phyloP scores from a whole-genome alignment of 1,140 invertebrate genomes.

The Varroa destructor region DNA sequence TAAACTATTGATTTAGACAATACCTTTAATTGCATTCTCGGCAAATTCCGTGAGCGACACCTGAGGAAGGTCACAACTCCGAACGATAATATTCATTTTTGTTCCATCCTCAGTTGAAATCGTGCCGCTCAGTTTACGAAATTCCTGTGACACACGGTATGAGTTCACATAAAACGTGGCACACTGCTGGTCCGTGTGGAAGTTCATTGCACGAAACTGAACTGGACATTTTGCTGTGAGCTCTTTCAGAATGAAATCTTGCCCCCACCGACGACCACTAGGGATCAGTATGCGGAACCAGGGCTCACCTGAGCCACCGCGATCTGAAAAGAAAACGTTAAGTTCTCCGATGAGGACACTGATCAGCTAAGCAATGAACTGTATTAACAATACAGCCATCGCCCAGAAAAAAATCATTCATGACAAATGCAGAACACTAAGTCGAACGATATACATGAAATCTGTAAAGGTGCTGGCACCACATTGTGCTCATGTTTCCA shows the following conservation, averaged over 20 bases:
- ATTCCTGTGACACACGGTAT: neutral
- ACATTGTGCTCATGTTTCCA: too few relatives aligned
- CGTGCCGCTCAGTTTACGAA: neutral
- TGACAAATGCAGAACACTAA: too few relatives aligned
- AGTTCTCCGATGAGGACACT: too few relatives aligned
- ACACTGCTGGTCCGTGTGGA: neutral
- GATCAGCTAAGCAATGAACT: too few relatives aligned
- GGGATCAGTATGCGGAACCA: neutral
- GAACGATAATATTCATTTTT: conserved; percentile 1
- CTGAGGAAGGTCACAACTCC: conserved; percentile 2
- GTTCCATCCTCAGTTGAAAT: conserved; percentile 10
- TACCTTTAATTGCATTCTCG: conserved; percentile 18
- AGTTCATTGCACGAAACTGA: neutral
- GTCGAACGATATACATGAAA: too few relatives aligned
- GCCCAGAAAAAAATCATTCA: too few relatives aligned
- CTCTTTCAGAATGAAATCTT: conserved; percentile 13
- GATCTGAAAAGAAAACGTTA: too few relatives aligned
- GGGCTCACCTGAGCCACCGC: too few relatives aligned
- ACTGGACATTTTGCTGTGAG: neutral
- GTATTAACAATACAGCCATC: too few relatives aligned
- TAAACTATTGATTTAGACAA: too few relatives aligned
- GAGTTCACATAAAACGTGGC: conserved; percentile 6
- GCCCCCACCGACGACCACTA: neutral
- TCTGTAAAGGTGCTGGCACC: too few relatives aligned
- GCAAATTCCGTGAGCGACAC: neutral